These are phyloP conservation scores for Silurus asotus DNA, from an alignment of 2,113 vertebrate species.

Conservation along the genomic window DNA sequence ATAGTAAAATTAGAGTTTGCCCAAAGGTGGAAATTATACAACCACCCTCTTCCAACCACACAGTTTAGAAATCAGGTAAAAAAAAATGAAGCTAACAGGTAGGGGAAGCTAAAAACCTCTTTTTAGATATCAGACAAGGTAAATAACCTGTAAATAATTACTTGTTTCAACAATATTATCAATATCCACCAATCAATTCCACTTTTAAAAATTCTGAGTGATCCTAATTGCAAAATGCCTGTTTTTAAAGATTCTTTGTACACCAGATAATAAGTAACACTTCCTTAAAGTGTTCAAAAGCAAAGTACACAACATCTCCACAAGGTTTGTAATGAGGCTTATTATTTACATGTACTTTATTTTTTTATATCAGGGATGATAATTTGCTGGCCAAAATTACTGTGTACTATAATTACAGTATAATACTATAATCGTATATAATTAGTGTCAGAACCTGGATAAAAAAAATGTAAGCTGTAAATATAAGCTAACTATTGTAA, in stretches of 20 bases:
- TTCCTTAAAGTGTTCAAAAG: neutral
- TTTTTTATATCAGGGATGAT: neutral
- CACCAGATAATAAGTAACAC: neutral
- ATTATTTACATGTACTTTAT: neutral
- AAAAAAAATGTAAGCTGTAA: neutral
- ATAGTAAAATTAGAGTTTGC: neutral
- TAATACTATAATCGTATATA: conserved; percentile 4
- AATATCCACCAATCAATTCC: neutral
- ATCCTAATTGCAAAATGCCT: neutral
- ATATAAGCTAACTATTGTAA: neutral
- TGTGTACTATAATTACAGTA: neutral
- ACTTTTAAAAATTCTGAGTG: neutral
- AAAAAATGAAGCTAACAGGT: neutral
- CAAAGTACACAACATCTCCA: neutral
- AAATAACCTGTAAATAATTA: neutral
- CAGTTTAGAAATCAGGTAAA: neutral
- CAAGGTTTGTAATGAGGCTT: neutral
- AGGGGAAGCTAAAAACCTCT: neutral
- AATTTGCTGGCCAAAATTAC: neutral
- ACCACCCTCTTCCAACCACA: neutral
- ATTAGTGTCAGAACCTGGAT: neutral
- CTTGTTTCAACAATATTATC: neutral
- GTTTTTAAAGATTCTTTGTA: neutral
- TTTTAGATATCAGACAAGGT: neutral
- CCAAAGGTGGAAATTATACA: neutral